Evolutionary conservation across 2,113 vertebrate species (phyloP).

Genomic region (Carassius carassius): DNA sequence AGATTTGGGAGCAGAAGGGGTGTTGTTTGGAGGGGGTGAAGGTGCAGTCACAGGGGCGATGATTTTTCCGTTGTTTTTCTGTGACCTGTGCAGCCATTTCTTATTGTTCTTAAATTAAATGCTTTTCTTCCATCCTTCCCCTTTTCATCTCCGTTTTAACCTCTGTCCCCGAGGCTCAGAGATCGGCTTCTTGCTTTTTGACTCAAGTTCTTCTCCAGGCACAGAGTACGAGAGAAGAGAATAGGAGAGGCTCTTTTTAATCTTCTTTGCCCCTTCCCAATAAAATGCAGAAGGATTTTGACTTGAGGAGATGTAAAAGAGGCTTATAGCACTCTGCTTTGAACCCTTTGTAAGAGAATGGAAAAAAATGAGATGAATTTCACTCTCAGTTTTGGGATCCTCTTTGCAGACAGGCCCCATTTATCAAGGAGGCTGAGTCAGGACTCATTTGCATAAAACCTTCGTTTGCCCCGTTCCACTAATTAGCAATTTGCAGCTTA

Average conservation of each 20-base stretch:
- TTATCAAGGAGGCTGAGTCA: conserved; percentile 83
- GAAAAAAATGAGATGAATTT: conserved; percentile 60
- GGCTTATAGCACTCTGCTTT: conserved; percentile 80
- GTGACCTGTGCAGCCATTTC: conserved; percentile 43
- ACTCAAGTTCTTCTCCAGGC: conserved; percentile 62
- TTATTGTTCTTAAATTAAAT: conserved; percentile 52
- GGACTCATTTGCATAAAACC: conserved; percentile 80
- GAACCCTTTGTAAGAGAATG: conserved; percentile 72
- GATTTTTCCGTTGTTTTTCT: conserved; percentile 48
- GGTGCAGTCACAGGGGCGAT: conserved; percentile 69
- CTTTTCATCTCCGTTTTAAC: conserved; percentile 34
- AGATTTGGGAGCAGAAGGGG: conserved; percentile 71
- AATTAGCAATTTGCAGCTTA: conserved; percentile 86
- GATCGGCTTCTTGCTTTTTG: conserved; percentile 9
- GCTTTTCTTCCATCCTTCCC: neutral
- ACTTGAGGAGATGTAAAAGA: conserved; percentile 82
- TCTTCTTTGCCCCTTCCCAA: conserved; percentile 71
- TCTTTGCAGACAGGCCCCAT: conserved; percentile 79
- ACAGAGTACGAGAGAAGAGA: conserved; percentile 49
- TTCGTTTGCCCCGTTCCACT: conserved; percentile 80
- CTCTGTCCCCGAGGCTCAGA: conserved; percentile 40
- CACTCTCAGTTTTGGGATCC: conserved; percentile 70
- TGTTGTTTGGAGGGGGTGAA: conserved; percentile 66
- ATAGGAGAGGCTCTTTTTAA: conserved; percentile 78
- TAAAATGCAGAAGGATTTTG: conserved; percentile 81